These are phyloP conservation scores for Heterodera filipjevi DNA, from an alignment of 2,888 invertebrate species.

Conservation along the genomic window DNA sequence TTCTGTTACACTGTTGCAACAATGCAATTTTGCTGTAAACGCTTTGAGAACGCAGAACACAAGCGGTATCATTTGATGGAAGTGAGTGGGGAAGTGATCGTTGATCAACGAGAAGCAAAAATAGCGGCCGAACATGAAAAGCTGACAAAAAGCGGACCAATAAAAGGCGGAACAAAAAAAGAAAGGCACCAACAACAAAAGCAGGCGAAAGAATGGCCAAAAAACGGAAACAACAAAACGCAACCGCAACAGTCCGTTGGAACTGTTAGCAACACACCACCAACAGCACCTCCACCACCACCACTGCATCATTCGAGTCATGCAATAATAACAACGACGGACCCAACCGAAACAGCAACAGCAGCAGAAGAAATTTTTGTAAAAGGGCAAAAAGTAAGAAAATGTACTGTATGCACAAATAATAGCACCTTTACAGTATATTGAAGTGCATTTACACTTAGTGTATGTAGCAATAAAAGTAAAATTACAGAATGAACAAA, in stretches of 20 bases:
- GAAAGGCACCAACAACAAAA: not conserved
- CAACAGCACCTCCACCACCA: too few species aligned
- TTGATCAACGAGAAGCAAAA: constrained; percentile 49
- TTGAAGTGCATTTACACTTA: too few species aligned
- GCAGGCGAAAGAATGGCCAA: not conserved
- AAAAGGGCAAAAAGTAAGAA: too few species aligned
- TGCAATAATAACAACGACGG: too few species aligned
- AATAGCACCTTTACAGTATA: too few species aligned
- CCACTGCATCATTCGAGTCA: too few species aligned
- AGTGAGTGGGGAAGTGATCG: not conserved
- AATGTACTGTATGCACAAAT: too few species aligned
- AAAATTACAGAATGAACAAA: too few species aligned
- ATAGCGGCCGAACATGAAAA: constrained; percentile 2
- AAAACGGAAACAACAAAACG: too few species aligned
- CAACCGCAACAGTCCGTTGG: too few species aligned
- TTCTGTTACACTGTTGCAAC: constrained; percentile 40
- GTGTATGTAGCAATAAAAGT: too few species aligned
- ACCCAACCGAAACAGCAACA: not conserved
- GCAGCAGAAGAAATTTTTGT: not conserved
- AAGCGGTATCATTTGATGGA: not conserved
- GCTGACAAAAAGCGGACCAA: not conserved
- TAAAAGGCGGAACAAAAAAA: not conserved
- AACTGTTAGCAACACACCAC: too few species aligned
- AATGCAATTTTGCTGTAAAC: constrained; percentile 45
- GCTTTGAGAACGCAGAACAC: constrained; percentile 24